Conservation (phyloP, 2,888 invertebrate genomes). For the Vesta saturnalis region DNA sequence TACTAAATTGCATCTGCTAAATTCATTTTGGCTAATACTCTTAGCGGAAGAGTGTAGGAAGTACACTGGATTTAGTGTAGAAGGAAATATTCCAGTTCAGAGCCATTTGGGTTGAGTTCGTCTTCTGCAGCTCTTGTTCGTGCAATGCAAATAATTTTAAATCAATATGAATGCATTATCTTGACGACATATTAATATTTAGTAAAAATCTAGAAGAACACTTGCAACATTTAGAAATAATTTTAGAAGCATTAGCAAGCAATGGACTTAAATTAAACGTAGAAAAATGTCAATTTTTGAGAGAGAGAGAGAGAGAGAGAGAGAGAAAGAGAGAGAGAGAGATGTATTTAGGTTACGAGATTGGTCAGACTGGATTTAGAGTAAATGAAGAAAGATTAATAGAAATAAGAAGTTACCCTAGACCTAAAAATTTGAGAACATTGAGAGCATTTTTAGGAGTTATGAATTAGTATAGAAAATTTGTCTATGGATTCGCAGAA, state of each 20-base stretch:
- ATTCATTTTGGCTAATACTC: not conserved
- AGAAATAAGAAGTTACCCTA: not conserved
- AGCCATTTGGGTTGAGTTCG: too few species aligned
- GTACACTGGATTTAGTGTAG: not conserved
- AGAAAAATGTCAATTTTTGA: not conserved
- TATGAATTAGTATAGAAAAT: too few species aligned
- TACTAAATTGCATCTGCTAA: not conserved
- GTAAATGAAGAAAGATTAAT: not conserved
- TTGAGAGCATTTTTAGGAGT: not conserved
- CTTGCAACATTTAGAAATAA: not conserved
- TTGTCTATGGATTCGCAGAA: too few species aligned
- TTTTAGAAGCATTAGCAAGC: too few species aligned
- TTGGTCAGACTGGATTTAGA: not conserved
- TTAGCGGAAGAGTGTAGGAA: not conserved
- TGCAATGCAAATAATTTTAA: not conserved
- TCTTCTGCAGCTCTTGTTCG: too few species aligned
- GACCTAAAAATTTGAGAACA: not conserved
- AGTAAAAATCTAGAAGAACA: too few species aligned
- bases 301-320: not conserved
- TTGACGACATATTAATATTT: too few species aligned
- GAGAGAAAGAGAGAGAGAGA: too few species aligned
- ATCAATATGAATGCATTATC: not conserved
- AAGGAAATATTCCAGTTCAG: not conserved
- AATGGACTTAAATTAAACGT: not conserved
- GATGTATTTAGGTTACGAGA: not conserved